Percentiles rank a stretch among this genome's conserved stretches.
These are phyloP conservation scores for Nineta flava DNA, from an alignment of 2,888 invertebrate species.

Conservation along the genomic window DNA sequence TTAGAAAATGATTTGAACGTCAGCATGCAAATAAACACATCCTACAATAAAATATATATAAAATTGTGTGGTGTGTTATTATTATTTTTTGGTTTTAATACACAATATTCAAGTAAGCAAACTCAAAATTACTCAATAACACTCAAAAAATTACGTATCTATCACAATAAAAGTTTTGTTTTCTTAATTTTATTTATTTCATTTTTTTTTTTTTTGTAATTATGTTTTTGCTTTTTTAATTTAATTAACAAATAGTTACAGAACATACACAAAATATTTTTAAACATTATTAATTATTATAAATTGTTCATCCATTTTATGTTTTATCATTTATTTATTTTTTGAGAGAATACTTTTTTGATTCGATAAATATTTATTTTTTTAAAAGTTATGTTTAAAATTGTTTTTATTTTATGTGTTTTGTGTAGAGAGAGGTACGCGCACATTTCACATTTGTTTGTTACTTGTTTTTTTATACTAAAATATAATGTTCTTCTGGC, in stretches of 20 bases:
- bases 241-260: conserved; percentile 5
- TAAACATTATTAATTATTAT: neutral
- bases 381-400: neutral
- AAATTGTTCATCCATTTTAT: neutral
- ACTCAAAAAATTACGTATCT: conserved; percentile 3
- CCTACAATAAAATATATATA: no score
- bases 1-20: no score
- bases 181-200: neutral
- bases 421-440: neutral
- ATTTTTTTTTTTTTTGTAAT: neutral
- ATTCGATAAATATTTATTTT: neutral
- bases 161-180: conserved; percentile 4
- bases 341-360: neutral
- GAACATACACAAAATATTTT: conserved; percentile 5
- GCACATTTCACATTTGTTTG: neutral
- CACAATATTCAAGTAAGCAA: neutral
- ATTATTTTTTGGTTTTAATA: no score
- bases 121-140: neutral
- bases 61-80: no score
- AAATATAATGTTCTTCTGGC: neutral
- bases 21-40: no score
- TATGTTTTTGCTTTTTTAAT: neutral
- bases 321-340: neutral
- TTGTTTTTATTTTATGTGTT: neutral
- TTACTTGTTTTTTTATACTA: no score